Evolutionary conservation across 2,113 vertebrate species (phyloP).

Genomic region (Psephotus haematonotus): DNA sequence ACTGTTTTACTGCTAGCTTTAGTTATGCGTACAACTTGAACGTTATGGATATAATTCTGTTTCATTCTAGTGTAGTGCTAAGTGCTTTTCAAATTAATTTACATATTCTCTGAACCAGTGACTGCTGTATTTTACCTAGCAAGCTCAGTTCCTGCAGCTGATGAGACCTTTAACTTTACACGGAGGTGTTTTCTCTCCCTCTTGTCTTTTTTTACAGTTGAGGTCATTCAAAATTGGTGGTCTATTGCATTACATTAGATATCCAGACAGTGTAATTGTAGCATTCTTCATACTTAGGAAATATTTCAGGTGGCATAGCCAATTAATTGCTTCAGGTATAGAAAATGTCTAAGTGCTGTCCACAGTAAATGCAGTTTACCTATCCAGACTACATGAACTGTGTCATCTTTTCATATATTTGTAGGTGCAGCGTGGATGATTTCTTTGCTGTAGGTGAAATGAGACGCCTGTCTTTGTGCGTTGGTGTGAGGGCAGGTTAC

Average conservation of each 20-base stretch:
- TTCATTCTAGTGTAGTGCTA: neutral
- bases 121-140: neutral
- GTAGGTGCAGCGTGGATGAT: neutral
- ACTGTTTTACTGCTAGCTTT: neutral
- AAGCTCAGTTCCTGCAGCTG: neutral
- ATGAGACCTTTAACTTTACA: neutral
- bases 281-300: neutral
- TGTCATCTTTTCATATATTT: neutral
- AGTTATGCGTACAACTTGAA: neutral
- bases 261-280: neutral
- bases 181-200: neutral
- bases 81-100: neutral
- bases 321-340: neutral
- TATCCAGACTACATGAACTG: neutral
- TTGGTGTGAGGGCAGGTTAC: neutral
- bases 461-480: neutral
- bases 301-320: neutral
- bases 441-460: conserved; percentile 24
- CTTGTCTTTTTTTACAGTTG: neutral
- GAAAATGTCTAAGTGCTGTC: neutral
- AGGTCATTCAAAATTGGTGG: neutral
- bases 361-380: neutral
- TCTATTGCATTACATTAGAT: neutral
- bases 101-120: neutral
- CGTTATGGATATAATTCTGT: neutral